Base-by-base conservation (phyloP, 2,888 invertebrate genomes). In the Acrocera orbiculus region DNA sequence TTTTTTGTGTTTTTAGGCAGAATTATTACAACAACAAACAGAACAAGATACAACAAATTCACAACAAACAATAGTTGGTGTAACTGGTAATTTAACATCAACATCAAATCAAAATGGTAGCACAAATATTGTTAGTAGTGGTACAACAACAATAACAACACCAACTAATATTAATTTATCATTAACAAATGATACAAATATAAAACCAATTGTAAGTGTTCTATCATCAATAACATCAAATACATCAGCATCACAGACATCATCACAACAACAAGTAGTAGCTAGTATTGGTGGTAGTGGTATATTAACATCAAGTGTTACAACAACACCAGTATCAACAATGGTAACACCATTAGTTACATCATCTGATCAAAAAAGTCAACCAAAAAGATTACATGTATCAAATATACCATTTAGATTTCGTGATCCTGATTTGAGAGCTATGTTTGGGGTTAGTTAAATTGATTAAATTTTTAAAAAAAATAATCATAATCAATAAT, bases 331-430 rank as follows among this genome's bases (percentile, higher is more conserved):
- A 27, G 62, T 50, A 36, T 50, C 51, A 41, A 62, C 54, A 47
- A 50, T 58, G 35, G 49, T 49, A 46, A 63, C 61, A 40, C 64
- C 65, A 47, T 70, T 70, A 53, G 63, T 63, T 45, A 58, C 56
- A 30, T 61, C 69, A 46, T 61, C 69, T 46, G 72, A 74, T 50
- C 53, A 62, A 67, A 72, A 61, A 48, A 58, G 51, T 52, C 85
- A 85, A 59, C 90, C 86, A 49, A 95, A 98, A 64, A 73, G 98
- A 57, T 74, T 98, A 50, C 96, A 98, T 64, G 95, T 98, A 58
- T 95, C 93, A 56, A 98, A 98, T 71, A 98, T 98, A 70, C 98
- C 98, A 54, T 98, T 98, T 71, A 74, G 96, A 61, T 98, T 95
- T 69, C 77, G 96, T 66, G 96, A 98, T 69, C 93, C 93, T 43